phyloP scores from a whole-genome alignment of 2,888 invertebrate genomes.

The Drosophila anomelani region DNA sequence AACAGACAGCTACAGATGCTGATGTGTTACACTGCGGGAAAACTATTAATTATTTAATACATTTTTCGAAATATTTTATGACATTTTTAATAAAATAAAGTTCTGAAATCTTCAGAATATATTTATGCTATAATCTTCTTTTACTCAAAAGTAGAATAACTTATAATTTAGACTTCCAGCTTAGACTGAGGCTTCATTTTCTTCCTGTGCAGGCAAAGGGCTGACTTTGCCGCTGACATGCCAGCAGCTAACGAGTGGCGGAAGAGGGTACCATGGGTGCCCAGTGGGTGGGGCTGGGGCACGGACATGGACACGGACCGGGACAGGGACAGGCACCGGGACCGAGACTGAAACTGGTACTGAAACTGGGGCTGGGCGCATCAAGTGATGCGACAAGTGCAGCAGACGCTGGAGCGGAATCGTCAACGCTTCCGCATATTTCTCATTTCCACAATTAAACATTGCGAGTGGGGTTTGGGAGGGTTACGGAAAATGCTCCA shows the following conservation, averaged over 20 bases:
- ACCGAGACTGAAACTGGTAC: slow-evolving; percentile 22
- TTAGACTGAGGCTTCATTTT: not conserved
- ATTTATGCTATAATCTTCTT: no score
- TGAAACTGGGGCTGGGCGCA: slow-evolving; percentile 55
- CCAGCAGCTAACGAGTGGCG: slow-evolving; percentile 40
- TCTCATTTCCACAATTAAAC: slow-evolving; percentile 82
- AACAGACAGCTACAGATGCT: slow-evolving; percentile 75
- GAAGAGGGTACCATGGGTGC: slow-evolving; percentile 9
- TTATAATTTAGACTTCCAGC: no score
- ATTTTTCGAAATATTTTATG: no score
- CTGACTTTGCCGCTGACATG: slow-evolving; percentile 68
- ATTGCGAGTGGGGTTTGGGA: slow-evolving; percentile 45
- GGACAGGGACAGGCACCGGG: slow-evolving; percentile 11
- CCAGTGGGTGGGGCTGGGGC: slow-evolving; percentile 8
- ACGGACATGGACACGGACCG: slow-evolving; percentile 18
- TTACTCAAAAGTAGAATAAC: not conserved
- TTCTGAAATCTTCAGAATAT: no score
- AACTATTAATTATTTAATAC: not conserved
- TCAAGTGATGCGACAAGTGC: slow-evolving; percentile 81
- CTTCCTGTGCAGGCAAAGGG: slow-evolving; percentile 8
- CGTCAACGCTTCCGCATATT: slow-evolving; percentile 81
- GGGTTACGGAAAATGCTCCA: slow-evolving; percentile 29
- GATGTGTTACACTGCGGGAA: slow-evolving; percentile 61
- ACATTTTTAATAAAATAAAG: no score
- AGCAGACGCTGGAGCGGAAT: slow-evolving; percentile 76